phyloP scores from a whole-genome alignment of 2,888 invertebrate genomes.

The Bellardia pandia region DNA sequence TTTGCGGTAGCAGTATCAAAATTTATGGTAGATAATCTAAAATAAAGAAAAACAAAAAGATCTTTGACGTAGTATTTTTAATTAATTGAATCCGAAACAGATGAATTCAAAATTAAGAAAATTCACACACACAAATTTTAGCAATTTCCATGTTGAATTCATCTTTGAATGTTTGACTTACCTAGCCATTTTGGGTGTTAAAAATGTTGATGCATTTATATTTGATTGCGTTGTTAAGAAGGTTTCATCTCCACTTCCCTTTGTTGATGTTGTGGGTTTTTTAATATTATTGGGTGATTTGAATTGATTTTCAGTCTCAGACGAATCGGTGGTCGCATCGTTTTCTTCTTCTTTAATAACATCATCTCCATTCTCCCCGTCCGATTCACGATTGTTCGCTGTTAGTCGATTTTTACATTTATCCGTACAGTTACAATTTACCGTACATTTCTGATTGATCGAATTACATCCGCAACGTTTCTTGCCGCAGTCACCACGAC shows the following conservation, averaged over 20 bases:
- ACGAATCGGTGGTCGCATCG: constrained; percentile 13
- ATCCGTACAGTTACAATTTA: constrained; percentile 67
- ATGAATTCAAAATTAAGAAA: too few relatives aligned
- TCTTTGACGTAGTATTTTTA: background rate
- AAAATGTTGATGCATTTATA: constrained; percentile 47
- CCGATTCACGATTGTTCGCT: constrained; percentile 25
- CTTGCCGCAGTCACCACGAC: constrained; percentile 76
- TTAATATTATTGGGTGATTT: constrained; percentile 41
- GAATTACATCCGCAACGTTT: constrained; percentile 78
- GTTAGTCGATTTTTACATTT: constrained; percentile 64
- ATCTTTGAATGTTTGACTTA: constrained; percentile 31
- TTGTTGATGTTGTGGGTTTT: constrained; percentile 7
- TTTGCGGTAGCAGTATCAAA: constrained; percentile 76
- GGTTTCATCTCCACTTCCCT: constrained; percentile 50
- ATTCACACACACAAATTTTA: too few relatives aligned
- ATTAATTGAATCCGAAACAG: background rate
- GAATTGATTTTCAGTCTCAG: constrained; percentile 48
- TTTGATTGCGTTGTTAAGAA: constrained; percentile 64
- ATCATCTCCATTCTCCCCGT: constrained; percentile 48
- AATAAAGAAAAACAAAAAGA: constrained; percentile 36
- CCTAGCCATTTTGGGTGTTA: constrained; percentile 76
- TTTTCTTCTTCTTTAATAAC: constrained; percentile 38
- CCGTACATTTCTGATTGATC: constrained; percentile 71
- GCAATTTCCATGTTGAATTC: too few relatives aligned
- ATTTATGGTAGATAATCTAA: constrained; percentile 75